Evolutionary conservation across 1,140 invertebrate species (phyloP).

Genomic region (Pomacea maculata): DNA sequence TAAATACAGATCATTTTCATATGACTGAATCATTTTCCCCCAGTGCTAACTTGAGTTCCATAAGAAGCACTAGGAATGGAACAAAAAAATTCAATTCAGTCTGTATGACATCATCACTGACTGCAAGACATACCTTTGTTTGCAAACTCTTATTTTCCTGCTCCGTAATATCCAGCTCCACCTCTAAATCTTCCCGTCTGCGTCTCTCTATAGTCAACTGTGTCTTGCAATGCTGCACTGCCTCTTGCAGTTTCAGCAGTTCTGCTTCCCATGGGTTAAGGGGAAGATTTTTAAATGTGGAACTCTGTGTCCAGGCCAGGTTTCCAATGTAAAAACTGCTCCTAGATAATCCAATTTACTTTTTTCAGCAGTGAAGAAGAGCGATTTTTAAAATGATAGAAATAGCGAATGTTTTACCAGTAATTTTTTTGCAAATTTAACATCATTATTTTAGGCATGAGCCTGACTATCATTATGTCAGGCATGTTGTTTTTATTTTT

Average conservation of each 20-base stretch:
- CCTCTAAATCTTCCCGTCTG: slow-evolving; percentile 78
- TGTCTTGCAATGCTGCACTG: slow-evolving; percentile 75
- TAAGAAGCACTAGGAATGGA: too few relatives aligned
- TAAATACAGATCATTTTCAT: too few relatives aligned
- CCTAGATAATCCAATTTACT: slow-evolving; percentile 1
- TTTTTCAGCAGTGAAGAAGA: too few relatives aligned
- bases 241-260: slow-evolving; percentile 75
- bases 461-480: too few relatives aligned
- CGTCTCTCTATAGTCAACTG: slow-evolving; percentile 78
- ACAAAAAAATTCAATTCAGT: too few relatives aligned
- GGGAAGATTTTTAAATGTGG: slow-evolving; percentile 53
- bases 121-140: slow-evolving; percentile 69
- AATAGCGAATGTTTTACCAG: too few relatives aligned
- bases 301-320: slow-evolving; percentile 49
- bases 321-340: slow-evolving; percentile 46
- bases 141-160: slow-evolving; percentile 84
- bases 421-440: too few relatives aligned
- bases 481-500: slow-evolving; percentile 7
- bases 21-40: too few relatives aligned
- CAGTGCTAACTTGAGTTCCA: too few relatives aligned
- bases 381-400: too few relatives aligned
- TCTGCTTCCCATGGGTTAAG: slow-evolving; percentile 68
- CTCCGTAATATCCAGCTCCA: slow-evolving; percentile 75
- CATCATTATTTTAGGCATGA: too few relatives aligned
- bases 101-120: too few relatives aligned